phyloP scores from a whole-genome alignment of 2,888 invertebrate species.

The Linyphia triangularis region DNA sequence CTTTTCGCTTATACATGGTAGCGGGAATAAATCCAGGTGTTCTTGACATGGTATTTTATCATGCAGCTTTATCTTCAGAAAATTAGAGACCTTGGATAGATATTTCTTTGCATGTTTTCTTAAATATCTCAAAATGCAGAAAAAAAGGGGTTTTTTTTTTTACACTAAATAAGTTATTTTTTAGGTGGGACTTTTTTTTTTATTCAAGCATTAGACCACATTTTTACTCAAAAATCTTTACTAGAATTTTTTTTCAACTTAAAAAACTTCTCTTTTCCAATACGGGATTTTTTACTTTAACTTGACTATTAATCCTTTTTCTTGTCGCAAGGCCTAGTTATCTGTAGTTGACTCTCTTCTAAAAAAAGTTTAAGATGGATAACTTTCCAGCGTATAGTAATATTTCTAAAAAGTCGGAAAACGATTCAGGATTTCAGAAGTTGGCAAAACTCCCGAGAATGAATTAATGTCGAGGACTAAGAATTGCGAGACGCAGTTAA shows the following conservation, averaged over 20 bases:
- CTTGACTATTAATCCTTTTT: neutral
- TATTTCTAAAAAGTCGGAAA: neutral
- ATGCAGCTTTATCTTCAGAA: neutral
- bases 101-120: neutral
- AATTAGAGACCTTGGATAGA: neutral
- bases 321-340: constrained; percentile 3
- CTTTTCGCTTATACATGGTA: neutral
- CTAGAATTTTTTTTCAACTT: too few species aligned
- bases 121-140: too few species aligned
- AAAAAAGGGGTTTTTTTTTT: too few species aligned
- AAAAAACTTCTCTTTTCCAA: neutral
- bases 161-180: neutral
- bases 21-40: constrained; percentile 23
- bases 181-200: neutral
- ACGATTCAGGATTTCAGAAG: neutral
- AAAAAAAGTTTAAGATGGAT: neutral
- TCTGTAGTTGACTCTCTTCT: neutral
- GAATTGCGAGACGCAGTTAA: neutral
- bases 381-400: neutral
- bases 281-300: neutral
- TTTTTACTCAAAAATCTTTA: too few species aligned
- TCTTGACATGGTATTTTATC: constrained; percentile 37
- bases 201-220: too few species aligned
- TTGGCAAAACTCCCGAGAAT: neutral
- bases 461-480: neutral